These are phyloP conservation scores for Bufo bufo DNA, from an alignment of 2,113 vertebrate genomes.

Conservation along the genomic window DNA sequence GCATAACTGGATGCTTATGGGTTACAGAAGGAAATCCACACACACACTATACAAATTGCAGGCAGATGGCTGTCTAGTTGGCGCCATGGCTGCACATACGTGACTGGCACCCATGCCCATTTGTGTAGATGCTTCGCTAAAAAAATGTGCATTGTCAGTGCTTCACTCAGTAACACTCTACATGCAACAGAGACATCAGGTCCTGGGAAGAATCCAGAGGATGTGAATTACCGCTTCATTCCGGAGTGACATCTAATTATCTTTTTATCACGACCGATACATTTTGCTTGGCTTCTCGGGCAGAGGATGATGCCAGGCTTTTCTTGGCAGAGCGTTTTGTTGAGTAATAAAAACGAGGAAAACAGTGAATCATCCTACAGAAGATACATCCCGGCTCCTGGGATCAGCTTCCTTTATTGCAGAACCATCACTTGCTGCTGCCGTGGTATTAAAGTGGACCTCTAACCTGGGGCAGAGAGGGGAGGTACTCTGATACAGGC, in stretches of 20 bases:
- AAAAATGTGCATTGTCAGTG: neutral
- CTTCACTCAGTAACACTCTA: neutral
- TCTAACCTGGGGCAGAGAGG: neutral
- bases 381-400: neutral
- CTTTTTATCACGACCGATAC: conserved; percentile 15
- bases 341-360: conserved; percentile 11
- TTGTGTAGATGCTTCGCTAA: neutral
- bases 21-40: neutral
- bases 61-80: neutral
- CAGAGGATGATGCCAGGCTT: neutral
- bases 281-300: neutral
- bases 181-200: neutral
- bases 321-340: neutral
- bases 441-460: neutral
- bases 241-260: conserved; percentile 24
- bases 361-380: conserved; percentile 16
- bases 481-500: no score
- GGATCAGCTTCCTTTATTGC: neutral
- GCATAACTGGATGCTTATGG: neutral
- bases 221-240: neutral
- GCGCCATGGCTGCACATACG: neutral
- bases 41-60: neutral
- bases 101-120: neutral
- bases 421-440: neutral
- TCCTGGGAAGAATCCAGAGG: neutral